phyloP scores from a whole-genome alignment of 92 coral and sea anemone genomes.

The Pocillopora meandrina region DNA sequence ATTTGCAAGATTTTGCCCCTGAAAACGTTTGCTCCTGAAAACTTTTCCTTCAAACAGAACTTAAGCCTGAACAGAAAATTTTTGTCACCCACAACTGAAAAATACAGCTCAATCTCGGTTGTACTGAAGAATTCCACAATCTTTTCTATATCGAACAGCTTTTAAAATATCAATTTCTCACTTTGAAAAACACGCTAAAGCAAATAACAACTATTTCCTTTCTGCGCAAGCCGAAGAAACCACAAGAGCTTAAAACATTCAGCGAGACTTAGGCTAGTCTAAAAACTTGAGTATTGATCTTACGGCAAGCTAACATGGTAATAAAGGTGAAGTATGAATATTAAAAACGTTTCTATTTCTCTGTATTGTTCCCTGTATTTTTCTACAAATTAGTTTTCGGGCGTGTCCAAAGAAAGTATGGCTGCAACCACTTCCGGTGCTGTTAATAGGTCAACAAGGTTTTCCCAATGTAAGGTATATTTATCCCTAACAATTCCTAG shows the following conservation, averaged over 20 bases:
- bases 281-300: slow-evolving; percentile 20
- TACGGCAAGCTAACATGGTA: not conserved
- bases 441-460: not conserved
- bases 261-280: not conserved
- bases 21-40: slow-evolving; percentile 7
- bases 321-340: not conserved
- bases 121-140: slow-evolving; percentile 8
- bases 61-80: not conserved
- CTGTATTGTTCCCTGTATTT: slow-evolving; percentile 25
- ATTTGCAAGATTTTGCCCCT: not conserved
- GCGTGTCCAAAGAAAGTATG: not conserved
- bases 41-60: too few relatives aligned
- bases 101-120: slow-evolving; percentile 3
- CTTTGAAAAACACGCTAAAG: not conserved
- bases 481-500: too few relatives aligned
- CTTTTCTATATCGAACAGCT: slow-evolving; percentile 20
- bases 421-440: not conserved
- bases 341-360: not conserved
- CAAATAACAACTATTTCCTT: slow-evolving; percentile 16
- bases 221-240: not conserved
- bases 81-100: not conserved
- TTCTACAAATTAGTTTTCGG: not conserved
- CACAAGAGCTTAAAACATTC: slow-evolving; percentile 7
- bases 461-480: not conserved
- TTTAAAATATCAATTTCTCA: slow-evolving; percentile 21